Conservation (phyloP, 2,797 vertebrate genomes). For the Ctenopoma multispine region DNA sequence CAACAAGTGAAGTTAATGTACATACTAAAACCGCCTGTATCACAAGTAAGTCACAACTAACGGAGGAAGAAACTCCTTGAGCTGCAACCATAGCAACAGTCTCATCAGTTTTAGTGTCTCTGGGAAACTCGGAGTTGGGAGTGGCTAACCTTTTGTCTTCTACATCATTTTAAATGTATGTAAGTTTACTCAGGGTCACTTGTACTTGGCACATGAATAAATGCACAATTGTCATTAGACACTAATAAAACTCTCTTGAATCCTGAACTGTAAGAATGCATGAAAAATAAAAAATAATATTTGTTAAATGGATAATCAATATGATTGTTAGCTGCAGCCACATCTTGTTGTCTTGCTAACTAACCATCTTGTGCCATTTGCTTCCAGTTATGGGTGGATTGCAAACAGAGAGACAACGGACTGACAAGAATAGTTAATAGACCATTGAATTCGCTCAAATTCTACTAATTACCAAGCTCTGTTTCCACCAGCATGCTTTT, state of each 20-base stretch:
- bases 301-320: neutral
- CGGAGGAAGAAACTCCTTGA: too few relatives aligned
- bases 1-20: neutral
- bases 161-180: too few relatives aligned
- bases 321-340: slow-evolving; percentile 1
- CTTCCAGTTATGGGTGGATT: slow-evolving; percentile 30
- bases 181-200: too few relatives aligned
- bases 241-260: neutral
- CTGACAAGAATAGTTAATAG: slow-evolving; percentile 51
- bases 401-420: slow-evolving; percentile 29
- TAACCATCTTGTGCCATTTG: slow-evolving; percentile 1
- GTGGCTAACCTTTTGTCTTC: too few relatives aligned
- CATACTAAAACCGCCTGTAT: too few relatives aligned
- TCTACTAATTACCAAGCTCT: slow-evolving; percentile 69
- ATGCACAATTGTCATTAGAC: too few relatives aligned
- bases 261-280: neutral
- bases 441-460: slow-evolving; percentile 49
- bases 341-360: slow-evolving; percentile 4
- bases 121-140: too few relatives aligned
- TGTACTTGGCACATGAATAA: too few relatives aligned
- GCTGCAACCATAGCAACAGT: neutral
- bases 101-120: neutral
- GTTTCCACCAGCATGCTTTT: slow-evolving; percentile 58
- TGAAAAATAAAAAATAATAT: neutral
- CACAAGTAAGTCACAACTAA: too few relatives aligned